These are phyloP conservation scores for Bombus pascuorum DNA, from an alignment of 1,140 invertebrate genomes.

Conservation along the genomic window DNA sequence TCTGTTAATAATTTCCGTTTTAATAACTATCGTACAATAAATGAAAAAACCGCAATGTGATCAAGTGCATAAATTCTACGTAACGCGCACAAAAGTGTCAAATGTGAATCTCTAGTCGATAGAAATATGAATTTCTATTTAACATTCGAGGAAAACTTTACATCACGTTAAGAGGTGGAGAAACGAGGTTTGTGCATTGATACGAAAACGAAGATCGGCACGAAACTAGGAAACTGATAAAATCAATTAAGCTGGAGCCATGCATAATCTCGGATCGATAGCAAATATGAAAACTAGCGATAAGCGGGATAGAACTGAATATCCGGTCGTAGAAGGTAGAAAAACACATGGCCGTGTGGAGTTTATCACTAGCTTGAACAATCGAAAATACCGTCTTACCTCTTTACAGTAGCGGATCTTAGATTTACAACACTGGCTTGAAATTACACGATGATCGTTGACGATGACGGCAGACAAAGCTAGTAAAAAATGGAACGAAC, in stretches of 20 bases:
- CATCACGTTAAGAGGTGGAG: neutral
- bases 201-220: neutral
- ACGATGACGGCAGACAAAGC: neutral
- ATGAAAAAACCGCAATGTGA: neutral
- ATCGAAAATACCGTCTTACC: conserved; percentile 67
- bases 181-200: neutral
- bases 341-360: conserved; percentile 27
- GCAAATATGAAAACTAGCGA: conserved; percentile 15
- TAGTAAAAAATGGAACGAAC: neutral
- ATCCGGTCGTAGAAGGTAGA: conserved; percentile 2
- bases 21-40: neutral
- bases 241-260: conserved; percentile 31
- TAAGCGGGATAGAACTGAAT: conserved; percentile 32
- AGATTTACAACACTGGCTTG: conserved; percentile 48
- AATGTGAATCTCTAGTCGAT: neutral
- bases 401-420: conserved; percentile 59
- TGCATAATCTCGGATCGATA: conserved; percentile 24
- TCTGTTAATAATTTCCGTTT: neutral
- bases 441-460: conserved; percentile 34
- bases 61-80: neutral
- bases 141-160: neutral
- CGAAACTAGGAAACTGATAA: neutral
- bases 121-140: neutral
- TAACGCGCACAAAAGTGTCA: neutral
- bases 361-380: conserved; percentile 56